Base-by-base conservation (phyloP, 1,140 invertebrate species). In the Aphis craccivora region DNA sequence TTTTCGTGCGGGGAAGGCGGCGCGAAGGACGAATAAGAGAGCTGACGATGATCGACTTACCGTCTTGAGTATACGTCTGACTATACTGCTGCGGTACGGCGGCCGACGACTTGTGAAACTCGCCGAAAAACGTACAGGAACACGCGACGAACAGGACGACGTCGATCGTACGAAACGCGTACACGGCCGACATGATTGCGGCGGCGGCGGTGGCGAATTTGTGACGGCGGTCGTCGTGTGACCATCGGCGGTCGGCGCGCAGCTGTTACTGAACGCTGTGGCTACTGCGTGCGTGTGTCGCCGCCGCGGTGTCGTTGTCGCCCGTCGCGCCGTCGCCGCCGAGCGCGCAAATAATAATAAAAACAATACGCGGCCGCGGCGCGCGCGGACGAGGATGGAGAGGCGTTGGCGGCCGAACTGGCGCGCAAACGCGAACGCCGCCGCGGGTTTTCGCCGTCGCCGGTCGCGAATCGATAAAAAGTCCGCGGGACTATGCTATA, bases 241-340 rank as follows among this genome's bases (percentile, higher is more conserved):
- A 81, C 91, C 91, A 81, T 93, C 91, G 81, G 48, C 45, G 35
- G 48, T 86, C 81, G 91, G 51, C 81, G 91, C 91, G 91, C 91
- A 86, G 43, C 81, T 93, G 91, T 93, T 84, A 93, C 48, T 51
- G 48, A 51, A 51, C 14, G 48, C 91, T 92, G 91, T 92, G 91
- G 25, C 20, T 37, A 35, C 35, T 23, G 60, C 30, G 45, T n/a
- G 45, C 45, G 45, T 40, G 86, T 48, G 83, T 25, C 83, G 83
- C 83, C 23, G 76, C 83, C 37, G 83, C 83, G 40, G 83, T 40
- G 83, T 84, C 53, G 37, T 60, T 90, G 89, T 90, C 48, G 51
- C 40, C 40, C 89, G 89, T 40, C 51, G 53, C 90, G 87, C 48
- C 87, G 87, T 37, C 87, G 87, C 4, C 87, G 87, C 48, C 40